Evolutionary conservation across 2,113 vertebrate genomes (phyloP), one percentile per base, ranked within the genome.

Genomic region (Tapirus terrestris): DNA sequence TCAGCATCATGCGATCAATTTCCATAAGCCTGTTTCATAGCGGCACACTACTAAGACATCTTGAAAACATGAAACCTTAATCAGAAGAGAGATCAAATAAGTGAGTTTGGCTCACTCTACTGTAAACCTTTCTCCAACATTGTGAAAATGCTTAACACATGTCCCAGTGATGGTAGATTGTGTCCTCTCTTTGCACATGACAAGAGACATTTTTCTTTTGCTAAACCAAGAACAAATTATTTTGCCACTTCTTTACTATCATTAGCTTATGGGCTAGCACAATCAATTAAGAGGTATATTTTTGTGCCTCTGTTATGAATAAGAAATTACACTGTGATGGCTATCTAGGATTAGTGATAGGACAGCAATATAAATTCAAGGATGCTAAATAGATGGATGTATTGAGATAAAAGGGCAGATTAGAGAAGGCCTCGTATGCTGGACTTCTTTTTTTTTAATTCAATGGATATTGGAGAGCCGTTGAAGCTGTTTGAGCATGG

Each of bases 141-240:
- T 91, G 77, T 89, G 73, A 90, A 95, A 95, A 92, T 81, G 87
- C 17, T 96, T 94, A 94, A 48, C 92, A 95, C 58, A 39, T 73
- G 77, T 91, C 20, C 3, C 80, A 53, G 2, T 48, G 51, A 79
- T 60, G 60, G 61, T 77, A 80, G 86, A 70, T 45, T 87, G 21
- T 95, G 23, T 53, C 23, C 23, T 65, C 6, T 45, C 39, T 92
- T 93, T 94, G 45, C 45, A 94, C 3, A 36, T 58, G n/a, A 93
- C 45, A 83, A 75, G 29, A 76, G 60, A 48, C n/a, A 16, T 91
- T 73, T 92, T 97, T 73, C 39, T 68, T 77, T 89, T 79, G 36
- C 43, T 89, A 31, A 94, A 84, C n/a, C 56, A 72, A 79, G 81
- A 94, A 88, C 20, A 95, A 95, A 61, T 31, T 67, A 91, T 76